A percentile compares a stretch with the other conserved stretches of the same genome.
These are phyloP conservation scores for Lochmaea crataegi DNA, from an alignment of 2,888 invertebrate genomes.

Conservation along the genomic window DNA sequence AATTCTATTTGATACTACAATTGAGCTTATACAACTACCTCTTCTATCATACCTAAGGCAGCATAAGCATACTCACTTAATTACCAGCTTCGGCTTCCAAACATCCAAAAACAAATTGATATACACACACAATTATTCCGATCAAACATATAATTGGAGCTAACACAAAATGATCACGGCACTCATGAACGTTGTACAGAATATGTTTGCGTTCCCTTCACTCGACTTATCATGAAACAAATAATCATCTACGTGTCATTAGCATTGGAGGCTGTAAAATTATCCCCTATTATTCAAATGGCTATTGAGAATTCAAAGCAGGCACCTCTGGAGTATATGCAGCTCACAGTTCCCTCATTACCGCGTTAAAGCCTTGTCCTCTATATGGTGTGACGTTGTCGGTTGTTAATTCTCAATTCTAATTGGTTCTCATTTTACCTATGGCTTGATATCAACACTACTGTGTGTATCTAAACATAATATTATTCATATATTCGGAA, in stretches of 20 bases:
- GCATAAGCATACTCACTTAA: too few relatives aligned
- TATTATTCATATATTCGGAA: too few relatives aligned
- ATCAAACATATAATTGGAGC: neutral
- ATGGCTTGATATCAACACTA: too few relatives aligned
- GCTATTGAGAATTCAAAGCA: neutral
- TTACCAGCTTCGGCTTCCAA: neutral
- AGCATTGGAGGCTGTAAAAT: neutral
- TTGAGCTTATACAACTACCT: too few relatives aligned
- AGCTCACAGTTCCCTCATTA: neutral
- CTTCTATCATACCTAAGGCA: too few relatives aligned
- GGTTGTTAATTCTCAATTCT: neutral
- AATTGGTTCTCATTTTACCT: neutral
- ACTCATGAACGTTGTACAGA: neutral
- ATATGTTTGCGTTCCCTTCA: neutral
- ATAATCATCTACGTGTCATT: neutral
- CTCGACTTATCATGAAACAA: neutral
- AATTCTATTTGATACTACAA: too few relatives aligned
- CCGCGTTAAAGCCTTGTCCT: neutral
- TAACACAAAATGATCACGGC: neutral
- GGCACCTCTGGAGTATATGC: neutral
- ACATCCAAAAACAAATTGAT: neutral
- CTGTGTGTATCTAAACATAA: too few relatives aligned
- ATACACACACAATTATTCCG: neutral
- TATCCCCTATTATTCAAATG: conserved; percentile 1
- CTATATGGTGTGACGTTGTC: neutral